A percentile compares a stretch with the other conserved stretches of the same genome.
Evolutionary conservation across 1,140 invertebrate genomes (phyloP).

Genomic region (Melanaphis sacchari): DNA sequence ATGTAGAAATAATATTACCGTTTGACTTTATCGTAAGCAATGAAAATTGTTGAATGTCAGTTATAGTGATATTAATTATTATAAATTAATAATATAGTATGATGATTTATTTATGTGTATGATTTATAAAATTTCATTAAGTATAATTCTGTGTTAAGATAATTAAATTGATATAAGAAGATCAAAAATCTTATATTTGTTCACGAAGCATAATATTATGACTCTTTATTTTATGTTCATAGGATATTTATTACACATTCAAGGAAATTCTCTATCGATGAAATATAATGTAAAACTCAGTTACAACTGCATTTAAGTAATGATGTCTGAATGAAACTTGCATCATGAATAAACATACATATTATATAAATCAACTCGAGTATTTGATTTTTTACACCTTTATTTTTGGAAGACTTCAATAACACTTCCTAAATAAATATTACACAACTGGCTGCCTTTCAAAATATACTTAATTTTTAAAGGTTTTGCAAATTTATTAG

Average conservation of each 20-base stretch:
- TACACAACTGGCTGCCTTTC: background rate
- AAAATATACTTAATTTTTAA: background rate
- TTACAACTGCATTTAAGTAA: background rate
- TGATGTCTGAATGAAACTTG: background rate
- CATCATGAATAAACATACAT: background rate
- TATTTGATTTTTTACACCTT: background rate
- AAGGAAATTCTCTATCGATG: background rate
- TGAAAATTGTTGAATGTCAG: background rate
- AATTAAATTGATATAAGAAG: background rate
- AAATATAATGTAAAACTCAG: background rate
- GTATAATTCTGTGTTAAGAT: background rate
- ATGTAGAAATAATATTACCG: background rate
- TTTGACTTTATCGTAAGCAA: background rate
- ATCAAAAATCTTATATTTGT: background rate
- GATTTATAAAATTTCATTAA: no score
- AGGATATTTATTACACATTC: background rate
- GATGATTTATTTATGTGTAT: no score
- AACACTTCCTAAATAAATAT: background rate
- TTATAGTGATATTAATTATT: background rate
- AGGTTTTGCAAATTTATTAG: conserved; percentile 1
- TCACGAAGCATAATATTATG: background rate
- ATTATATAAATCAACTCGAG: background rate
- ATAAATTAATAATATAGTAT: no score
- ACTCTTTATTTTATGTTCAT: background rate
- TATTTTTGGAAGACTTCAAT: background rate